Percentiles rank a stretch among this genome's conserved stretches.
These are phyloP conservation scores for Leptopilina boulardi DNA, from an alignment of 1,140 invertebrate species.

Conservation along the genomic window DNA sequence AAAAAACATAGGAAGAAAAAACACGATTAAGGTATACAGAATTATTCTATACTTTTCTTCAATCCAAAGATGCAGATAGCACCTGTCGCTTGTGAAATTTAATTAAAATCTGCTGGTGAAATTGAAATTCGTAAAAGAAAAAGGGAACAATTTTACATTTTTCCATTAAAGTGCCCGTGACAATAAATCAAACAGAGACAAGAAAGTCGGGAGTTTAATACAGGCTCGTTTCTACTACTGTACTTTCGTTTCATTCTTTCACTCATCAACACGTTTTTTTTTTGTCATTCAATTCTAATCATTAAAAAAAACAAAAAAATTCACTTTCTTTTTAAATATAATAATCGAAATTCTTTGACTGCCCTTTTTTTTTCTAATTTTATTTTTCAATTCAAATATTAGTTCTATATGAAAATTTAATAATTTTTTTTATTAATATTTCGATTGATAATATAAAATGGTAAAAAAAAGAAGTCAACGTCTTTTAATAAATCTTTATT, in stretches of 20 bases:
- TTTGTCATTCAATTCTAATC: background rate
- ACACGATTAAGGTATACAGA: background rate
- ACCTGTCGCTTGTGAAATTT: constrained; percentile 14
- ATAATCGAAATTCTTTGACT: no score
- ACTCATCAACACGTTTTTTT: constrained; percentile 60
- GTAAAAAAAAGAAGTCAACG: no score
- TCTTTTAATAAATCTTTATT: no score
- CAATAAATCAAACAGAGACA: constrained; percentile 38
- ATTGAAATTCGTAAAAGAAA: constrained; percentile 26
- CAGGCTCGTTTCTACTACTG: constrained; percentile 10
- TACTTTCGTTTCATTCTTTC: constrained; percentile 32
- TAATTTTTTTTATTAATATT: no score
- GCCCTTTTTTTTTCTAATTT: no score
- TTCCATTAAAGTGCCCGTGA: constrained; percentile 39
- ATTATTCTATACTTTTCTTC: constrained; percentile 8
- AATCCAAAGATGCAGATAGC: constrained; percentile 22
- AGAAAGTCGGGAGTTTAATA: background rate
- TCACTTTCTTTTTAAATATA: no score
- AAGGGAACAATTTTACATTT: constrained; percentile 18
- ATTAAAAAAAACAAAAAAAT: background rate
- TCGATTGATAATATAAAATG: no score
- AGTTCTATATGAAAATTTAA: no score
- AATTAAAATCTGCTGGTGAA: background rate
- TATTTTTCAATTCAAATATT: no score
- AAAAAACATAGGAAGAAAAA: background rate